Conservation (phyloP, 2,113 vertebrate species). For the Vidua macroura region DNA sequence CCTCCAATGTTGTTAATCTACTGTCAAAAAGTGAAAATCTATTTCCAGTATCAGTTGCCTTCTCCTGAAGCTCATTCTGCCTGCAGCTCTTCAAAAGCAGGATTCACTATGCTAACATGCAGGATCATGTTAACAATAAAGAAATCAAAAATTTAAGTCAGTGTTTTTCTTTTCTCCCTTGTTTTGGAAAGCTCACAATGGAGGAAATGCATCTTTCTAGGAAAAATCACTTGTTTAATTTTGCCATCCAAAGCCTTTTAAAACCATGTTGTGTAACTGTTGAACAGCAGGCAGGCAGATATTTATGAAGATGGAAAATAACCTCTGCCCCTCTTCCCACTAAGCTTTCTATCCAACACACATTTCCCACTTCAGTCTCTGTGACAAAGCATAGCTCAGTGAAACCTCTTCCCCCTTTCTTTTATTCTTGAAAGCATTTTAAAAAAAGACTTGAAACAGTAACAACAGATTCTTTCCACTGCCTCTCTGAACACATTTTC, state of each 20-base stretch:
- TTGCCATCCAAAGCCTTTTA: neutral
- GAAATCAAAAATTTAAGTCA: neutral
- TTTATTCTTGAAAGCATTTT: neutral
- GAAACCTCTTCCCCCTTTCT: neutral
- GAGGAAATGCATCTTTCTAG: neutral
- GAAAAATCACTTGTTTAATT: neutral
- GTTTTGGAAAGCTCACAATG: neutral
- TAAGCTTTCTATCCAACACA: neutral
- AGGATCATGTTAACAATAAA: neutral
- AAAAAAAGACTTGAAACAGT: neutral
- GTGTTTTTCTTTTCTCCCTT: neutral
- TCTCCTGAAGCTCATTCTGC: neutral
- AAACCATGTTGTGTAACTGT: neutral
- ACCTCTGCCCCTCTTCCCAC: constrained; percentile 5
- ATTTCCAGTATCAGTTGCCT: neutral
- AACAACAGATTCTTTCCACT: neutral
- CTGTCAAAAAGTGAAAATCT: neutral
- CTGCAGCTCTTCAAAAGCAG: neutral
- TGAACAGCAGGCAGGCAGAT: neutral
- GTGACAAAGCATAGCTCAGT: neutral
- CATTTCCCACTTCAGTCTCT: neutral
- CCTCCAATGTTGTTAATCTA: neutral
- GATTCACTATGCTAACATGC: neutral
- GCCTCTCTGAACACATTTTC: neutral
- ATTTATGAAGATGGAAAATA: neutral